phyloP scores from a whole-genome alignment of 1,140 invertebrate species.

The Meloidogyne floridensis region DNA sequence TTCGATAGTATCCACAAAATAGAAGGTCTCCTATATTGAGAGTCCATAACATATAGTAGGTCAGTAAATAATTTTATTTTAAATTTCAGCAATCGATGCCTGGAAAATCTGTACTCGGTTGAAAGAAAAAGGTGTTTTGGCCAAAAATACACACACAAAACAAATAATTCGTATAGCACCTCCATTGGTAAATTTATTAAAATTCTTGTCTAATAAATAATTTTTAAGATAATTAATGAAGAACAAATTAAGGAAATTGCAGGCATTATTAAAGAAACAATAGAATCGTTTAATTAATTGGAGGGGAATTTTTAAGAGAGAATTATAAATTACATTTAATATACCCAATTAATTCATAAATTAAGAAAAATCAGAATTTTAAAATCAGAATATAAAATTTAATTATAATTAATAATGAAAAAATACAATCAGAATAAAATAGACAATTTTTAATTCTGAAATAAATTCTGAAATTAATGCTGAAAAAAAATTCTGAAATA shows the following conservation, averaged over 20 bases:
- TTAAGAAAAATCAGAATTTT: too few species aligned
- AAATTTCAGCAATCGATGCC: constrained; percentile 76
- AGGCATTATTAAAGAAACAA: constrained; percentile 75
- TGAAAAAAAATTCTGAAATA: too few species aligned
- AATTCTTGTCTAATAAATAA: neutral
- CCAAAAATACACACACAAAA: constrained; percentile 88
- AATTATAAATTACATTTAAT: too few species aligned
- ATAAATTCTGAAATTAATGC: too few species aligned
- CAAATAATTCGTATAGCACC: constrained; percentile 92
- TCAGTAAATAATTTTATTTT: constrained; percentile 10
- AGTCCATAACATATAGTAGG: too few species aligned
- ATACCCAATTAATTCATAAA: too few species aligned
- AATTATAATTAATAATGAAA: too few species aligned
- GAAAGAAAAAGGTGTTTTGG: constrained; percentile 84
- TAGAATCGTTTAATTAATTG: constrained; percentile 49
- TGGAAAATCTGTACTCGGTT: constrained; percentile 87
- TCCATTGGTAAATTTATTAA: constrained; percentile 74
- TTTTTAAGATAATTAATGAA: constrained; percentile 74
- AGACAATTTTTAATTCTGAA: too few species aligned
- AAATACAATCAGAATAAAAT: too few species aligned
- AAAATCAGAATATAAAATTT: neutral
- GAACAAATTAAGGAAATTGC: constrained; percentile 78
- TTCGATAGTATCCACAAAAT: too few species aligned
- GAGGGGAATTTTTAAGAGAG: neutral
- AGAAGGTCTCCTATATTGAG: too few species aligned